Percentiles rank a stretch among this genome's conserved stretches.
These are phyloP conservation scores for Clitarchus hookeri DNA, from an alignment of 2,888 invertebrate genomes.

Conservation along the genomic window DNA sequence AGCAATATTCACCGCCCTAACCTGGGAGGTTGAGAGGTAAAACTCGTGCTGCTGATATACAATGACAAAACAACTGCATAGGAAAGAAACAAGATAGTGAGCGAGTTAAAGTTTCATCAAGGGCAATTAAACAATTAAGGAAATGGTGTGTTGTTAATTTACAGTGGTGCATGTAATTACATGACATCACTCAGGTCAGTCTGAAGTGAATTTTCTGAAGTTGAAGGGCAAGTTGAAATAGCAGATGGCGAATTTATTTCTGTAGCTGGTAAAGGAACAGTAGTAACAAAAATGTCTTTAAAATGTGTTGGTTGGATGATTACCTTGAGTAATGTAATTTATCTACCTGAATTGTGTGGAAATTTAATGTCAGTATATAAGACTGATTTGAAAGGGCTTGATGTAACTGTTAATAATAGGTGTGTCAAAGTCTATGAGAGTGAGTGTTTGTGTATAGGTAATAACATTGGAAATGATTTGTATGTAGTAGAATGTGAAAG, in stretches of 20 bases:
- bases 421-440: neutral
- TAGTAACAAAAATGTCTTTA: neutral
- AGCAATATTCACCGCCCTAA: neutral
- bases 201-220: neutral
- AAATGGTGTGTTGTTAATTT: neutral
- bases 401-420: neutral
- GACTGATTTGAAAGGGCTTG: neutral
- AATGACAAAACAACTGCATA: neutral
- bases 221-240: neutral
- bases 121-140: neutral
- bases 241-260: neutral
- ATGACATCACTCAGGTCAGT: neutral
- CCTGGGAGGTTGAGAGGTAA: neutral
- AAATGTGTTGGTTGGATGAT: neutral
- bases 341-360: neutral
- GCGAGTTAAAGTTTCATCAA: neutral
- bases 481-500: too few relatives aligned
- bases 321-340: neutral
- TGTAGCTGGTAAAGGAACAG: neutral
- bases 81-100: neutral
- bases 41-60: neutral
- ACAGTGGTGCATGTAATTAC: neutral
- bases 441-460: neutral
- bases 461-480: neutral
- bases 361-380: neutral